phyloP scores from a whole-genome alignment of 2,113 vertebrate genomes.

The Regulus satrapa region DNA sequence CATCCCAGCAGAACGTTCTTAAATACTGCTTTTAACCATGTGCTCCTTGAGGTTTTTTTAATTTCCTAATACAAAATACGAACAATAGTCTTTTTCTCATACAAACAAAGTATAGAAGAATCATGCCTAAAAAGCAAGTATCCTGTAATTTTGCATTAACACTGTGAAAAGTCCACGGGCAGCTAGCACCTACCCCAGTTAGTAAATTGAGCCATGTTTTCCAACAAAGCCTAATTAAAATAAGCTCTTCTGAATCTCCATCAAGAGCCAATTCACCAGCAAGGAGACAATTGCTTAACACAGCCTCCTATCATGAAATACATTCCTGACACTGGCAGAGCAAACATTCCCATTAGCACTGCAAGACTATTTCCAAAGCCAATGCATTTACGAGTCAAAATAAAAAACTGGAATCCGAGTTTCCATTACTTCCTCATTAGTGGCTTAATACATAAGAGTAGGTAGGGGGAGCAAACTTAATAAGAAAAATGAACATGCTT shows the following conservation, averaged over 20 bases:
- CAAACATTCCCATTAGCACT: background rate
- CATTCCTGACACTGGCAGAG: background rate
- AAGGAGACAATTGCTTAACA: conserved; percentile 17
- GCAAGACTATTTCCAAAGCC: background rate
- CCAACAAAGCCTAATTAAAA: conserved; percentile 58
- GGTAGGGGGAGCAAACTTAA: background rate
- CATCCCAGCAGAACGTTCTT: background rate
- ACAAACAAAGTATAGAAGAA: background rate
- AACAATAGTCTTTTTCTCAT: background rate
- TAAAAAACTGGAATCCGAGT: background rate
- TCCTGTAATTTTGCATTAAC: background rate
- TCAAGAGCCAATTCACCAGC: conserved; percentile 15
- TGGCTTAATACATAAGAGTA: background rate
- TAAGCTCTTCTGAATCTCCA: conserved; percentile 11
- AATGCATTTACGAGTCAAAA: background rate
- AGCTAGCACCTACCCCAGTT: conserved; percentile 21
- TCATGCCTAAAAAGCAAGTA: background rate
- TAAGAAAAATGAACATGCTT: background rate
- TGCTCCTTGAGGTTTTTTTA: background rate
- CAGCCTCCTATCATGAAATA: background rate
- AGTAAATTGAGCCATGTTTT: conserved; percentile 25
- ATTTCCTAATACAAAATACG: background rate
- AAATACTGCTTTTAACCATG: background rate
- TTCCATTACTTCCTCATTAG: conserved; percentile 15
- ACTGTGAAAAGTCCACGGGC: background rate